These are phyloP conservation scores for Penaeus chinensis DNA, from an alignment of 1,140 invertebrate genomes.

Conservation along the genomic window DNA sequence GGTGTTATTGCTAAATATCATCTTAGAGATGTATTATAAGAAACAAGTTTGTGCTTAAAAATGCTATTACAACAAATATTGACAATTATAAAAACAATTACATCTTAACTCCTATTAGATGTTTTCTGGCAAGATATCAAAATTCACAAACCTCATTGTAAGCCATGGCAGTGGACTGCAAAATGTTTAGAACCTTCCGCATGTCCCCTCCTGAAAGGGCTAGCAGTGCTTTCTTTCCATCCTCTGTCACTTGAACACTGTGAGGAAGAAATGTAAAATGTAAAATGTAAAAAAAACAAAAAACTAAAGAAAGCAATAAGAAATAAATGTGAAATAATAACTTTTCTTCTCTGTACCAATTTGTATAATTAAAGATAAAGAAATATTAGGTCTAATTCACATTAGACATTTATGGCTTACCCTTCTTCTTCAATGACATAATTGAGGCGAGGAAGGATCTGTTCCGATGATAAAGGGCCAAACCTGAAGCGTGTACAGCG, in stretches of 20 bases:
- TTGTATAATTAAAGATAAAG: not conserved
- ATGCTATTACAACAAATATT: not conserved
- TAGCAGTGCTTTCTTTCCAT: constrained; percentile 91
- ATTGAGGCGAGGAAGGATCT: constrained; percentile 91
- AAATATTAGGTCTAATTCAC: not conserved
- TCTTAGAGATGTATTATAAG: not conserved
- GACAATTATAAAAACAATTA: not conserved
- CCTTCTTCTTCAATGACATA: constrained; percentile 88
- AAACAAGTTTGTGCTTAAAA: not conserved
- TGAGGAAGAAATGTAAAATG: constrained; percentile 51
- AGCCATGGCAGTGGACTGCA: constrained; percentile 92
- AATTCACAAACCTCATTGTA: constrained; percentile 68
- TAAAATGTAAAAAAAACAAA: not conserved
- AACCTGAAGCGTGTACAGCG: constrained; percentile 98
- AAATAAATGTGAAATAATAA: too few relatives aligned
- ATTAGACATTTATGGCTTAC: constrained; percentile 71
- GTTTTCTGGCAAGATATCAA: constrained; percentile 69
- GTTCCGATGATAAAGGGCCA: constrained; percentile 85
- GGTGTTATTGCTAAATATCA: not conserved
- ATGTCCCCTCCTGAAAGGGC: constrained; percentile 96
- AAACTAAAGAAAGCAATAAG: not conserved
- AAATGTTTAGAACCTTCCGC: constrained; percentile 95
- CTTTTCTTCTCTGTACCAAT: not conserved
- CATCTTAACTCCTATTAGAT: not conserved
- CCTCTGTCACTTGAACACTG: constrained; percentile 87